Evolutionary conservation across 2,797 vertebrate genomes (phyloP).

Genomic region (Arremon brunneinucha): DNA sequence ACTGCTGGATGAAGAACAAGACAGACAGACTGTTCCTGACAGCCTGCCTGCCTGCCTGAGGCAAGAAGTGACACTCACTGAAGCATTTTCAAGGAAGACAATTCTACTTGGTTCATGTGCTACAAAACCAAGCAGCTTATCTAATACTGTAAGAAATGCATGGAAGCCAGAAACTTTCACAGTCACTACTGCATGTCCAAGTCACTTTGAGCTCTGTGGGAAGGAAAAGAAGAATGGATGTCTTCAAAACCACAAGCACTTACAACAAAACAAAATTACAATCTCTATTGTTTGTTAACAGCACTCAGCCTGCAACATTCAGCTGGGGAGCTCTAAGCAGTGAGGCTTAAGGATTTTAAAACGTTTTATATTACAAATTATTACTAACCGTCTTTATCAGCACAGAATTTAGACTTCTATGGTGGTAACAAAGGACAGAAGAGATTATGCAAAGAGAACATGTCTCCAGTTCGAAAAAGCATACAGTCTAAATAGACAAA

Average conservation of each 20-base stretch:
- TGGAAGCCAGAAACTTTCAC: not conserved
- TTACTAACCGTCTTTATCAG: not conserved
- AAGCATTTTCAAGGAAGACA: not conserved
- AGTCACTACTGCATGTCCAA: not conserved
- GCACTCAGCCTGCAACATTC: not conserved
- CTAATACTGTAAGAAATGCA: not conserved
- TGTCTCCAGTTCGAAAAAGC: not conserved
- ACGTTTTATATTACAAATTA: not conserved
- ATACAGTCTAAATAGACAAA: not conserved
- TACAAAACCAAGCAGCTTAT: not conserved
- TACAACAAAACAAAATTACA: not conserved
- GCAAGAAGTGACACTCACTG: not conserved
- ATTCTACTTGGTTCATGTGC: not conserved
- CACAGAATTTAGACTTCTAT: not conserved
- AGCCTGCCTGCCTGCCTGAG: not conserved
- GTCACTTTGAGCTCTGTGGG: not conserved
- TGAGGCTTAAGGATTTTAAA: not conserved
- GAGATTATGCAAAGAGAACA: not conserved
- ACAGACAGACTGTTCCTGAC: not conserved
- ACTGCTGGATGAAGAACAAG: not conserved
- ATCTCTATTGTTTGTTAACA: not conserved
- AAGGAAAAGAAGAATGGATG: not conserved
- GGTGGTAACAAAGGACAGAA: not conserved
- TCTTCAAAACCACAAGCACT: conserved; percentile 28
- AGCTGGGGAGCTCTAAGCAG: not conserved